Evolutionary conservation across 2,888 invertebrate genomes (phyloP).

Genomic region (Volucella bombylans): DNA sequence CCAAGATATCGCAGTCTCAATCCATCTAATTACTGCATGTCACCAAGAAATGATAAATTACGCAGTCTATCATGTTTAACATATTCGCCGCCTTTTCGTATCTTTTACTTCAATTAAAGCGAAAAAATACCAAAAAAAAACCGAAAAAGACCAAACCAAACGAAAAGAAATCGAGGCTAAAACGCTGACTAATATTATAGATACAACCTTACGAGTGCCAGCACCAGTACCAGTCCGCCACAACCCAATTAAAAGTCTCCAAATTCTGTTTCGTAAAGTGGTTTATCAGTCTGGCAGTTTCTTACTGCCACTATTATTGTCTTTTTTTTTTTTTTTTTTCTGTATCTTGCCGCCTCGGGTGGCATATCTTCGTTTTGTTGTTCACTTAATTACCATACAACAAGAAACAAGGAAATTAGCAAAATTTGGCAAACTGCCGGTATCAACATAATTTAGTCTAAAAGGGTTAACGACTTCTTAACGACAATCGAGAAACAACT

Average conservation of each 20-base stretch:
- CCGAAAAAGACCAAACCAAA: neutral
- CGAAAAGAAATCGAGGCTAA: neutral
- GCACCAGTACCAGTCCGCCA: neutral
- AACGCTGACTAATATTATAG: slow-evolving; percentile 29
- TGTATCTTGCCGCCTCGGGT: neutral
- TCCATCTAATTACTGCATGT: slow-evolving; percentile 16
- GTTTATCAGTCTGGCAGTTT: neutral
- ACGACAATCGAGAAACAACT: neutral
- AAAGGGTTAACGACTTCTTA: slow-evolving; percentile 56
- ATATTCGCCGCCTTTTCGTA: slow-evolving; percentile 23
- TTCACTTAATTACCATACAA: slow-evolving; percentile 37
- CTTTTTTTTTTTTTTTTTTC: slow-evolving; percentile 9
- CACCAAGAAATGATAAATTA: slow-evolving; percentile 39
- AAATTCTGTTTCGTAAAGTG: slow-evolving; percentile 5
- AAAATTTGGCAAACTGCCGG: slow-evolving; percentile 52
- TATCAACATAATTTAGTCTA: slow-evolving; percentile 33
- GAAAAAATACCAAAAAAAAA: neutral
- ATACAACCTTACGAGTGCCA: neutral
- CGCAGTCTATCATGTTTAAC: slow-evolving; percentile 13
- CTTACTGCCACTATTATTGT: slow-evolving; percentile 2
- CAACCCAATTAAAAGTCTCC: slow-evolving; percentile 40
- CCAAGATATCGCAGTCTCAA: slow-evolving; percentile 4
- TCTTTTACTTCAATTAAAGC: slow-evolving; percentile 21
- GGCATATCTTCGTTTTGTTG: slow-evolving; percentile 30
- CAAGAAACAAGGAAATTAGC: slow-evolving; percentile 37